A percentile compares a stretch with the other conserved stretches of the same genome.
phyloP scores from a whole-genome alignment of 2,113 vertebrate genomes.

The Catharus bicknelli region DNA sequence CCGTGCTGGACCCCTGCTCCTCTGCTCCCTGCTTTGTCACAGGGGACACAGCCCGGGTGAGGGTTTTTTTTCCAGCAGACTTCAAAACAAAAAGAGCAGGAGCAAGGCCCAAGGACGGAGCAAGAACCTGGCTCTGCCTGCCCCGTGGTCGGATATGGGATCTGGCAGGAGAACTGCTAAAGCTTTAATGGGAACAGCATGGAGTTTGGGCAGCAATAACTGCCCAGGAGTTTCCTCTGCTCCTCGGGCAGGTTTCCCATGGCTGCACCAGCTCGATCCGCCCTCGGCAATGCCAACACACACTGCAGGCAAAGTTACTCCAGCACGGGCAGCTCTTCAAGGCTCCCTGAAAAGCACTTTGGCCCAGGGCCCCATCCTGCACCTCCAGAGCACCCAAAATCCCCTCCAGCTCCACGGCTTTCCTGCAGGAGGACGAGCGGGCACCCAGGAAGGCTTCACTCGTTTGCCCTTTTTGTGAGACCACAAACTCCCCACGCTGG shows the following conservation, averaged over 20 bases:
- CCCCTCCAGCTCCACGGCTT: background rate
- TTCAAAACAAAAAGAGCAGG: background rate
- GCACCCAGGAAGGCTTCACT: background rate
- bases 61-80: background rate
- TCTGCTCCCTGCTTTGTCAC: background rate
- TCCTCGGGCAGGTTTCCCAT: background rate
- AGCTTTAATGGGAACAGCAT: background rate
- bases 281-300: background rate
- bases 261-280: background rate
- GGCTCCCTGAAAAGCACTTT: background rate
- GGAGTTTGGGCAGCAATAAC: background rate
- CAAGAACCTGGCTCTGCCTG: background rate
- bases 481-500: slow-evolving; percentile 24
- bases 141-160: background rate
- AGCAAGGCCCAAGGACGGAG: background rate
- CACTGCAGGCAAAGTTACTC: rapidly evolving
- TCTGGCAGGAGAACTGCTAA: background rate
- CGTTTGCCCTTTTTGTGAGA: background rate
- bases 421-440: rapidly evolving
- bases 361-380: background rate
- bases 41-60: background rate
- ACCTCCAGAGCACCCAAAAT: background rate
- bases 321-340: background rate
- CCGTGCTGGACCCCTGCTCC: rapidly evolving
- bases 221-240: background rate